These are phyloP conservation scores for Ligdia adustata DNA, from an alignment of 2,888 invertebrate species.

Conservation along the genomic window DNA sequence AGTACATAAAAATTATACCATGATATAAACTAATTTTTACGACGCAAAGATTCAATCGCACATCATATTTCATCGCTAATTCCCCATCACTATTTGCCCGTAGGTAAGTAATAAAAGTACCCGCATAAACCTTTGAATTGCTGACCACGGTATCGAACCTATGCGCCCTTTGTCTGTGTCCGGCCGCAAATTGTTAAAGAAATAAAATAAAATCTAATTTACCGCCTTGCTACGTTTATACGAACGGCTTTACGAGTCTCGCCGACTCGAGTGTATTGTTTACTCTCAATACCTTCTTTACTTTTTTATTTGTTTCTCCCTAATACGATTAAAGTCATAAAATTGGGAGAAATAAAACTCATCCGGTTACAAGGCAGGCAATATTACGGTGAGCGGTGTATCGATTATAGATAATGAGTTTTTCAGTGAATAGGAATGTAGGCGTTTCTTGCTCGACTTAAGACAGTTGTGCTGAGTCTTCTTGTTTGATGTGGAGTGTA, in stretches of 20 bases:
- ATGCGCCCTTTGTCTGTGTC: conserved; percentile 77
- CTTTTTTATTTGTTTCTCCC: conserved; percentile 57
- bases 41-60: not conserved
- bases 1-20: too few relatives aligned
- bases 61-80: not conserved
- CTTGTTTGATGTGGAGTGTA: too few relatives aligned
- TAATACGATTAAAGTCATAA: conserved; percentile 55
- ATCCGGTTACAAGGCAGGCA: conserved; percentile 33
- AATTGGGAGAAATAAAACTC: conserved; percentile 46
- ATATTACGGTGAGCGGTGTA: conserved; percentile 22
- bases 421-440: conserved; percentile 6
- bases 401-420: conserved; percentile 19
- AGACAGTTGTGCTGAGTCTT: too few relatives aligned
- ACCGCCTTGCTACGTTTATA: conserved; percentile 78
- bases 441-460: too few relatives aligned
- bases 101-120: conserved; percentile 78
- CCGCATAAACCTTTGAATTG: conserved; percentile 82
- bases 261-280: conserved; percentile 68
- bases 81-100: conserved; percentile 50
- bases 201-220: conserved; percentile 83
- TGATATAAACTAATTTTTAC: too few relatives aligned
- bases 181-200: conserved; percentile 81
- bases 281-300: conserved; percentile 63
- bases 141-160: conserved; percentile 79
- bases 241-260: conserved; percentile 73